These are phyloP conservation scores for Drosophila simulans DNA, from an alignment of 1,140 invertebrate genomes.

Conservation along the genomic window DNA sequence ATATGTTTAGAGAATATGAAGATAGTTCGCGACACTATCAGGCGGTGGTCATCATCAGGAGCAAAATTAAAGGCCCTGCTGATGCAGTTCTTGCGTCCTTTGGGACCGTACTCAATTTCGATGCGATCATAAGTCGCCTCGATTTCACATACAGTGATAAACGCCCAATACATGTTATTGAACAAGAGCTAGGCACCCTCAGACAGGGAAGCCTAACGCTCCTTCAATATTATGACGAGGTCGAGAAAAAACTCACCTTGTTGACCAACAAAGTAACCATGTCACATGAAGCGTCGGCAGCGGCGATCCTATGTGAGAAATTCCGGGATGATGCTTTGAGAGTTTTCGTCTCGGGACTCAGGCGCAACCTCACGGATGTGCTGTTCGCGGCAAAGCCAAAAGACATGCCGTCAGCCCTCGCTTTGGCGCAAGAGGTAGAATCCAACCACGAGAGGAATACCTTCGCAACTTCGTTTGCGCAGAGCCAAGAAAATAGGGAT, in stretches of 20 bases:
- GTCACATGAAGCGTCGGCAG: constrained; percentile 9
- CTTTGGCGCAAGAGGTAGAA: not conserved
- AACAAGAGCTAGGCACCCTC: constrained; percentile 35
- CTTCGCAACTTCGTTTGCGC: not conserved
- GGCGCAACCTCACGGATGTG: constrained; percentile 19
- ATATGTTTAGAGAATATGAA: too few relatives aligned
- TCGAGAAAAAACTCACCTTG: constrained; percentile 3
- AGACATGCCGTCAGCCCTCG: constrained; percentile 33
- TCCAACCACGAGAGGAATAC: not conserved
- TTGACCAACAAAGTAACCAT: constrained; percentile 40
- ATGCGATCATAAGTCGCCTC: not conserved
- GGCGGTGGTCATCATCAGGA: not conserved
- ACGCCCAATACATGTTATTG: constrained; percentile 31
- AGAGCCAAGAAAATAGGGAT: not conserved
- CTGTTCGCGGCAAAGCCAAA: not conserved
- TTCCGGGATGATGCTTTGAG: constrained; percentile 23
- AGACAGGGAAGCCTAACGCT: constrained; percentile 24
- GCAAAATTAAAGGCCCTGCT: not conserved
- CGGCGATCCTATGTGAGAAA: constrained; percentile 25
- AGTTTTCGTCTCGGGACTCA: constrained; percentile 29
- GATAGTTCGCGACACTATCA: too few relatives aligned
- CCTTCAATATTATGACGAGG: constrained; percentile 36
- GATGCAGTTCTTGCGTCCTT: not conserved
- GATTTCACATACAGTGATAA: constrained; percentile 47
- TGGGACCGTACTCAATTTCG: too few relatives aligned